Base-by-base conservation (phyloP, 37 sponge, comb jelly and placozoan species). In the Chondrosia reniformis region DNA sequence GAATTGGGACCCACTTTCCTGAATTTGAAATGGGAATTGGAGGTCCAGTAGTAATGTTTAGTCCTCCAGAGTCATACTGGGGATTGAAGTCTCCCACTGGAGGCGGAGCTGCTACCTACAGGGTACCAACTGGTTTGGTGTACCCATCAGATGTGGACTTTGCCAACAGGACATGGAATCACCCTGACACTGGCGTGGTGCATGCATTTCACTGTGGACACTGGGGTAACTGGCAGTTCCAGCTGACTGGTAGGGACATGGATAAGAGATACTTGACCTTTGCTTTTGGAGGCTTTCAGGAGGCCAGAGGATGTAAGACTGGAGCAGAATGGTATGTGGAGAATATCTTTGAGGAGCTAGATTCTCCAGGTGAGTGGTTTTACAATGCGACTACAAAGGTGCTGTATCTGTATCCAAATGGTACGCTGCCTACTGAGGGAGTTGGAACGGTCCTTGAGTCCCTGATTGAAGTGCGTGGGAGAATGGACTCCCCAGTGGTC, bases 11-110 rank as follows among this genome's bases (percentile, higher is more conserved):
- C n/a, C 24, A 78, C 45, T 89, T 89, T 62, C 77, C 77, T 36
- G 25, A 76, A 38, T 84, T 46, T 46, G 61, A 76, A 40, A n/a
- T 89, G 3, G 89, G 89, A 0, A 89, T 84, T 33, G 81, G 82
- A 32, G 89, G 89, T 10, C 59, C 82, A 5, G 74, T 73, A 6
- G 32, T 13, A 5, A 36, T 42, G 33, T 89, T 89, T 67, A 69
- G 75, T 33, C 89, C 89, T 5, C 89, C 89, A 19, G 78, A 76
- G 7, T 76, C 78, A 9, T 89, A 89, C 78, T 84, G 85, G 89
- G 74, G 89, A 17, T 36, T 37, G 9, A 80, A 57, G 3, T 19
- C 49, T 0, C 75, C 88, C 17, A 7, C 22, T 2, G 85, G 85
- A 5, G 89, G 89, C n/a, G 84, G 89, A 46, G 80, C 67, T 4